Conservation (phyloP, 53 echinoderm and acorn worm genomes). For the Echinometra lucunter region DNA sequence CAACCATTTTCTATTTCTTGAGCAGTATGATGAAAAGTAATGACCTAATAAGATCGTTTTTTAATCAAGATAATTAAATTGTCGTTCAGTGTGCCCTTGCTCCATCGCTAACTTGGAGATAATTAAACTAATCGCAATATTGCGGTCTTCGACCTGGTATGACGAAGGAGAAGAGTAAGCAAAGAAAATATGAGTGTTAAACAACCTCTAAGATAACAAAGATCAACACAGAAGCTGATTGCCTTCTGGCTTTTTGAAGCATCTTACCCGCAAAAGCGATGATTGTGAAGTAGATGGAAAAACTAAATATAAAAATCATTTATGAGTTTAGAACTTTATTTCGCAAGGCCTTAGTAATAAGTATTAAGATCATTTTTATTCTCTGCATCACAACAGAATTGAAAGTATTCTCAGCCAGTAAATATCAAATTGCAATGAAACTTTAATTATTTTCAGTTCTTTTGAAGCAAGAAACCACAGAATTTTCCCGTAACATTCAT, state of each 20-base stretch:
- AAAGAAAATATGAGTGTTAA: background rate
- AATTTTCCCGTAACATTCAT: background rate
- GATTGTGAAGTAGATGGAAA: background rate
- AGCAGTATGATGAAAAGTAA: background rate
- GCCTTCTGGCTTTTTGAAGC: background rate
- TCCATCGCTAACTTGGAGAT: constrained; percentile 48
- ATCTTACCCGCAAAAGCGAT: background rate
- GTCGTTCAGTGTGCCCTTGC: constrained; percentile 33
- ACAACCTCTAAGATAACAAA: background rate
- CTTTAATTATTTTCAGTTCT: background rate
- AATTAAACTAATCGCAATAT: constrained; percentile 53
- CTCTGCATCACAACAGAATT: background rate
- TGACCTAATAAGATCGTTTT: constrained; percentile 23
- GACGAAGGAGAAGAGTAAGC: background rate
- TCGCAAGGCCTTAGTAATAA: too few relatives aligned
- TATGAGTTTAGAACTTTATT: too few relatives aligned
- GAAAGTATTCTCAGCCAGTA: background rate
- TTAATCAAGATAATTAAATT: constrained; percentile 57
- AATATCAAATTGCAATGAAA: background rate
- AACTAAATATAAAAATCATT: background rate
- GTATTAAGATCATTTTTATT: too few relatives aligned
- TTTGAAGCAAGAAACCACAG: background rate
- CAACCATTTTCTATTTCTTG: background rate
- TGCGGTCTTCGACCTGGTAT: background rate
- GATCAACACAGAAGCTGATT: background rate